Percentiles rank a stretch among this genome's conserved stretches.
These are phyloP conservation scores for Eulemur macaco DNA, from an alignment of 2,113 vertebrate genomes.

Conservation along the genomic window DNA sequence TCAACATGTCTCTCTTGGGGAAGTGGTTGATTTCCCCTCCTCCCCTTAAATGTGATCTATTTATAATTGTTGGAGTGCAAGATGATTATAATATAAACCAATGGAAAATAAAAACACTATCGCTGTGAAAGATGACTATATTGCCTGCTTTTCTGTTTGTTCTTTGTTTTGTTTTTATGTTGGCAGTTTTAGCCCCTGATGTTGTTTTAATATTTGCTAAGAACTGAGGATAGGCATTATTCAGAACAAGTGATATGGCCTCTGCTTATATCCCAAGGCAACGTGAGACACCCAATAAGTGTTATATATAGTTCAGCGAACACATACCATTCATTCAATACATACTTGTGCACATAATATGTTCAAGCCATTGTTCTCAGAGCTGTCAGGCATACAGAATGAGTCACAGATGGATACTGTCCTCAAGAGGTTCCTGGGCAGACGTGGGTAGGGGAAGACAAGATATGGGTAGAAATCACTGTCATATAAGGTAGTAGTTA, in stretches of 20 bases:
- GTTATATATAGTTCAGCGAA: constrained; percentile 48
- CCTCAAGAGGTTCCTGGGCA: constrained; percentile 10
- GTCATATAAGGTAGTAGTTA: constrained; percentile 10
- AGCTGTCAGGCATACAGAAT: background rate
- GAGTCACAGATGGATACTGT: constrained; percentile 24
- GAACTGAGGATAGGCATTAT: background rate
- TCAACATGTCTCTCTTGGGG: background rate
- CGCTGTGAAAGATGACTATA: background rate
- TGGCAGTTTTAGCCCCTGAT: constrained; percentile 22
- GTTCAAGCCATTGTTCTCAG: constrained; percentile 30
- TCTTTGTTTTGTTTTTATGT: background rate
- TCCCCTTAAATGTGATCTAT: constrained; percentile 10
- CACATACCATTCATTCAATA: constrained; percentile 57
- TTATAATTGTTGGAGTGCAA: constrained; percentile 19
- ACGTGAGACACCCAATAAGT: background rate
- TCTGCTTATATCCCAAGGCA: constrained; percentile 12
- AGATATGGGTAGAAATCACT: background rate
- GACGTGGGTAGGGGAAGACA: background rate
- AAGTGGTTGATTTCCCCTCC: background rate
- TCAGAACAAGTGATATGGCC: background rate
- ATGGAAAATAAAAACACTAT: constrained; percentile 11
- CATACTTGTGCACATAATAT: constrained; percentile 35
- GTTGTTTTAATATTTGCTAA: constrained; percentile 40
- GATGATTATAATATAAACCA: constrained; percentile 12
- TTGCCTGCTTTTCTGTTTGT: background rate